phyloP scores from a whole-genome alignment of 2,888 invertebrate genomes.

The Opisthograptis luteolata region DNA sequence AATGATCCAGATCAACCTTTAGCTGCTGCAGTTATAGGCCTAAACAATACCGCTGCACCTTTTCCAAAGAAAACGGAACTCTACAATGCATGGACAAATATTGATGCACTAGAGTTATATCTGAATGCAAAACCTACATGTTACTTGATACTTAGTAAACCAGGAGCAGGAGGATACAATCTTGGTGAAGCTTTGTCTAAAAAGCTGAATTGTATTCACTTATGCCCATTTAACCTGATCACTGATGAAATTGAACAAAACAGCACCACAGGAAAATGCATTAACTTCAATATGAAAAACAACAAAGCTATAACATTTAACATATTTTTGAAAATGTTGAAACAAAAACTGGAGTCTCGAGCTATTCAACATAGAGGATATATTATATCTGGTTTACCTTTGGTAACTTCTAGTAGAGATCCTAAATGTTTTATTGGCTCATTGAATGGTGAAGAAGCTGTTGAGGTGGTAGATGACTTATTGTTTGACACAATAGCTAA shows the following conservation, averaged over 20 bases:
- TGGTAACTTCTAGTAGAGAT: constrained; percentile 74
- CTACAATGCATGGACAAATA: constrained; percentile 75
- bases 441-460: constrained; percentile 63
- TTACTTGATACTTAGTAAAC: constrained; percentile 86
- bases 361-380: constrained; percentile 85
- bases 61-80: constrained; percentile 44
- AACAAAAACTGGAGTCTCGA: constrained; percentile 76
- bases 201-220: constrained; percentile 82
- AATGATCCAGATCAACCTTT: constrained; percentile 45
- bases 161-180: constrained; percentile 76
- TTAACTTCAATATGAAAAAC: constrained; percentile 83
- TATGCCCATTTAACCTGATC: constrained; percentile 83
- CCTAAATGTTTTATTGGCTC: constrained; percentile 46
- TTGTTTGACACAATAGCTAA: constrained; percentile 57
- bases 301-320: constrained; percentile 80
- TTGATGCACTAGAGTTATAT: constrained; percentile 77
- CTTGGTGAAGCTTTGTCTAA: constrained; percentile 84
- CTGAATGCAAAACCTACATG: constrained; percentile 80
- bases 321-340: constrained; percentile 78
- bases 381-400: constrained; percentile 86
- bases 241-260: constrained; percentile 83
- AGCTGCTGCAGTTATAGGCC: constrained; percentile 65
- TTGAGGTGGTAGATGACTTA: constrained; percentile 49
- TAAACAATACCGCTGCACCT: constrained; percentile 66
- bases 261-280: constrained; percentile 82